phyloP scores from a whole-genome alignment of 2,888 invertebrate species.

The Crematogaster levior region DNA sequence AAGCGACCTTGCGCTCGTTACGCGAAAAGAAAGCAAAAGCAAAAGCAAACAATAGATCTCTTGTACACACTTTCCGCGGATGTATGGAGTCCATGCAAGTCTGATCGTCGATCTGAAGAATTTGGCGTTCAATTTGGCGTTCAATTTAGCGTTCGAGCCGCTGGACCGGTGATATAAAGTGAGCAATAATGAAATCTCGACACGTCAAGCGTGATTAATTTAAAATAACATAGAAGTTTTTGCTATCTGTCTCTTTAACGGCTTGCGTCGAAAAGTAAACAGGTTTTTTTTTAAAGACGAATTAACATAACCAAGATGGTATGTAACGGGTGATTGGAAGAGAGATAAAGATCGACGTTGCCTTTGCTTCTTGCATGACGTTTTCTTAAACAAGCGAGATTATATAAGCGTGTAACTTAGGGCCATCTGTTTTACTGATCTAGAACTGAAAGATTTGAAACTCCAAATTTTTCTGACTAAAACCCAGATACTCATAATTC shows the following conservation, averaged over 20 bases:
- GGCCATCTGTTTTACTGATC: no score
- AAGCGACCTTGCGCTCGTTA: constrained; percentile 79
- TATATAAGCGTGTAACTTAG: constrained; percentile 8
- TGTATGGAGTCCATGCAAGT: not conserved
- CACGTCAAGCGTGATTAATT: constrained; percentile 14
- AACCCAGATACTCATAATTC: no score
- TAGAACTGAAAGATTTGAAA: no score
- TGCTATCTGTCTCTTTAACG: constrained; percentile 14
- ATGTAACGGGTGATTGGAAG: not conserved
- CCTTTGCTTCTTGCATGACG: not conserved
- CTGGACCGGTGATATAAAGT: not conserved
- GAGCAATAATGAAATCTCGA: not conserved
- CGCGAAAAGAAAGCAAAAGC: constrained; percentile 65
- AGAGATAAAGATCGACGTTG: not conserved
- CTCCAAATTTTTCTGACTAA: no score
- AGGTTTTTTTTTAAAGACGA: not conserved
- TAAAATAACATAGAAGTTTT: not conserved
- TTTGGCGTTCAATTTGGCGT: no score
- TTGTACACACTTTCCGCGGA: constrained; percentile 45
- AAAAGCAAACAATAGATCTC: constrained; percentile 54
- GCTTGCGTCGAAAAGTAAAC: constrained; percentile 1
- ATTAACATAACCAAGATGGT: constrained; percentile 12
- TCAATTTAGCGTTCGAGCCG: no score
- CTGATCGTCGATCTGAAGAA: not conserved
- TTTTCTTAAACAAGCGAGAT: not conserved